A percentile compares a stretch with the other conserved stretches of the same genome.
Evolutionary conservation across 1,140 invertebrate genomes (phyloP).

Genomic region (Bombus sylvicola): DNA sequence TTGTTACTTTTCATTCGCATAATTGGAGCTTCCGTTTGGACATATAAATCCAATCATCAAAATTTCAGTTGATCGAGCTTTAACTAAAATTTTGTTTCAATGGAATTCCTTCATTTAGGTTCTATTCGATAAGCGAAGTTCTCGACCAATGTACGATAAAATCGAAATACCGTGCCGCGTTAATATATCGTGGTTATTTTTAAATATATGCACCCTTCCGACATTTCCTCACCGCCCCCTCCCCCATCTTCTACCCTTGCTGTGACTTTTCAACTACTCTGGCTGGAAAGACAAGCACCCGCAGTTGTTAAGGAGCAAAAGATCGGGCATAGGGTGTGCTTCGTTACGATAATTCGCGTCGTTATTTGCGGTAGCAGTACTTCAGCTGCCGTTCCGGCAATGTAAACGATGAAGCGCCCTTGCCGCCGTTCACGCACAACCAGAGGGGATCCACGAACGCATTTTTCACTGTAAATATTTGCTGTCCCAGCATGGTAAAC

Average conservation of each 20-base stretch:
- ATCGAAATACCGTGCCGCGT: neutral
- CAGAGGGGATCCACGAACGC: slow-evolving; percentile 12
- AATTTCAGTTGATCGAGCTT: too few relatives aligned
- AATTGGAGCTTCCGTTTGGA: too few relatives aligned
- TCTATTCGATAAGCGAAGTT: too few relatives aligned
- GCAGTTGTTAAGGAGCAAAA: slow-evolving; percentile 28
- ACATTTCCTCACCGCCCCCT: too few relatives aligned
- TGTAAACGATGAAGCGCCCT: slow-evolving; percentile 45
- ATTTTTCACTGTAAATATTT: slow-evolving; percentile 56
- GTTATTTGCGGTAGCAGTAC: slow-evolving; percentile 47
- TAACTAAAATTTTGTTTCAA: too few relatives aligned
- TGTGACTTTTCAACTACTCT: neutral
- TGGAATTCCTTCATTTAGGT: too few relatives aligned
- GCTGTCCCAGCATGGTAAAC: slow-evolving; percentile 44
- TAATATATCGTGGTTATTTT: slow-evolving; percentile 4
- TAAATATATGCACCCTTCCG: neutral
- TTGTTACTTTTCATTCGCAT: too few relatives aligned
- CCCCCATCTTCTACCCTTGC: neutral
- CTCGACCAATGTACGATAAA: neutral
- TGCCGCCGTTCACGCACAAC: neutral
- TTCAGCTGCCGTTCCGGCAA: slow-evolving; percentile 34
- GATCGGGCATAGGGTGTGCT: slow-evolving; percentile 30
- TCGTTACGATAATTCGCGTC: slow-evolving; percentile 54
- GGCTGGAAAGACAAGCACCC: neutral
- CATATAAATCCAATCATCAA: too few relatives aligned